Evolutionary conservation across 1,140 invertebrate species (phyloP).

Genomic region (Listronotus bonariensis): DNA sequence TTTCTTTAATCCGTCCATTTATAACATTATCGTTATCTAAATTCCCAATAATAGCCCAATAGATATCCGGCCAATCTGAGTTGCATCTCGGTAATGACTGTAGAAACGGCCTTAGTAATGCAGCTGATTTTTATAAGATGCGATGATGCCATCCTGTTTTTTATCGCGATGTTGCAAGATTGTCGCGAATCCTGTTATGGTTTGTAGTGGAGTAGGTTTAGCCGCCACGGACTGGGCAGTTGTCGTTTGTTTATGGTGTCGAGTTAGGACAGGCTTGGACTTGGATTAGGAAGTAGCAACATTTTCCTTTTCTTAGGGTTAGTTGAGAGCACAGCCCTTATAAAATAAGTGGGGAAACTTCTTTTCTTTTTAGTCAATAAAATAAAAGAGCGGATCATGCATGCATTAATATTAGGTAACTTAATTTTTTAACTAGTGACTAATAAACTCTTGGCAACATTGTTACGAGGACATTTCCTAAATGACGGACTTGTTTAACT

Average conservation of each 20-base stretch:
- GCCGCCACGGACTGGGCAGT: background rate
- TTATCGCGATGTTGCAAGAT: constrained; percentile 25
- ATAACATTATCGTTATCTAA: constrained; percentile 26
- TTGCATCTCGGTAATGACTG: constrained; percentile 23
- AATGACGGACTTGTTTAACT: too few relatives aligned
- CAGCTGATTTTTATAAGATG: constrained; percentile 17
- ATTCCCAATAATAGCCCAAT: constrained; percentile 14
- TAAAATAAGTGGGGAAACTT: too few relatives aligned
- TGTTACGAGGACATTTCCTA: too few relatives aligned
- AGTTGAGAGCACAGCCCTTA: too few relatives aligned
- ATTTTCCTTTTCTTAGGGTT: background rate
- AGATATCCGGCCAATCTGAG: constrained; percentile 21
- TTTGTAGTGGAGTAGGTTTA: constrained; percentile 12
- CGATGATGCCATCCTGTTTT: constrained; percentile 23
- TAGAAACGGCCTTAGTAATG: constrained; percentile 27
- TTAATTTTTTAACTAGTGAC: too few relatives aligned
- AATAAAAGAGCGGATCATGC: too few relatives aligned
- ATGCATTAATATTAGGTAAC: too few relatives aligned
- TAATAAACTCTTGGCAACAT: too few relatives aligned
- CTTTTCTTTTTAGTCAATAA: too few relatives aligned
- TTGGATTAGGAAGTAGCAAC: background rate
- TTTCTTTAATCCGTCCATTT: constrained; percentile 11
- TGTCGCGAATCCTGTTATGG: constrained; percentile 17
- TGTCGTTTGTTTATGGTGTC: constrained; percentile 19
- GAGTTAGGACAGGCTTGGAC: constrained; percentile 6